Evolutionary conservation across 2,113 vertebrate species (phyloP), one percentile per base, ranked within the genome.

Genomic region (Puntigrus tetrazona): DNA sequence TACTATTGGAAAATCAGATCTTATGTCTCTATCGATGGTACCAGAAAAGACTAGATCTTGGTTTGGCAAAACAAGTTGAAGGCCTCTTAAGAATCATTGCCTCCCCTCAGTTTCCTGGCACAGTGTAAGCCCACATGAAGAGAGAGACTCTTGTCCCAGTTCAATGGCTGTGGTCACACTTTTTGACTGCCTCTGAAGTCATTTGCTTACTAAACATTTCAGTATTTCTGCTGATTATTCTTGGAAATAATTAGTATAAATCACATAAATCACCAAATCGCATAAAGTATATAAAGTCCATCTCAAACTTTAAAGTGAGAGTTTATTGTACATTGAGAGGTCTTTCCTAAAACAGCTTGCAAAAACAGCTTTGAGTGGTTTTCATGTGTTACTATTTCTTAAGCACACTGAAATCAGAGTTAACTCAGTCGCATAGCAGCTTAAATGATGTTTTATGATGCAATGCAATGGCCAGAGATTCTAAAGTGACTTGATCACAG

Each of bases 131-230:
- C 52, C 75, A 78, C 75, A 59, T 78, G 74, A 36, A 77, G 57
- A 55, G 31, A 36, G 75, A 78, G 29, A 31, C 31, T 57, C 31
- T 77, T 25, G 50, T 77, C 31, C 16, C 31, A 77, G 22, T 38
- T 76, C 31, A 38, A 38, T 38, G 29, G 20, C 50, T 77, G 31
- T n/a, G 50, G 50, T 55, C 47, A 77, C 29, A 77, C 18, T 36
- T 55, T n/a, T 34, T 1, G 29, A 31, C 29, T 25, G 36, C 5
- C 5, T 72, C 36, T 72, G 69, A 72, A 36, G 34, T 57, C 11
- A 57, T 38, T 16, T 57, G 34, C 38, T 57, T 78, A 14, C 50
- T 76, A 76, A 55, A 76, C 74, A 52, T 78, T 55, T 78, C 31
- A 57, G 31, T 25, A 38, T 36, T 59, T 22, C 29, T 22, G 75